Evolutionary conservation across 2,113 vertebrate genomes (phyloP).

Genomic region (Nyctereutes procyonoides): DNA sequence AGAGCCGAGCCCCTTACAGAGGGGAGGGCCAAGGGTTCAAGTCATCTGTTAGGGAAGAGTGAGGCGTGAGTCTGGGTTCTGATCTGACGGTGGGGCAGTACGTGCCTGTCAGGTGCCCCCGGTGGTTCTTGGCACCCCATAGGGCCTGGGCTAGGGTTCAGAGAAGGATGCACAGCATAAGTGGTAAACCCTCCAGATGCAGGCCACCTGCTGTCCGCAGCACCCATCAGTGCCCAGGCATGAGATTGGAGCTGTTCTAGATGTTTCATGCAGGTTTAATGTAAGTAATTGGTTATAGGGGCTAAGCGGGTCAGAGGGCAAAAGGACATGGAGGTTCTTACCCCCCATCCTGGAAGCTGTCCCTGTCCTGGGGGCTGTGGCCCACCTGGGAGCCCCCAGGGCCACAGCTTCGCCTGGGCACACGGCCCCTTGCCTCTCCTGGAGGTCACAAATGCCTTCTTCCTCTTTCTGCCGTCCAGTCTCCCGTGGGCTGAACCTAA

Average conservation of each 20-base stretch:
- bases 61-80: neutral
- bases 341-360: neutral
- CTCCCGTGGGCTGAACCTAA: neutral
- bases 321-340: neutral
- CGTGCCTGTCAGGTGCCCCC: too few species aligned
- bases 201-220: fast-evolving
- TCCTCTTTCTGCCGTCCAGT: neutral
- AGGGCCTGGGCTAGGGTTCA: neutral
- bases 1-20: neutral
- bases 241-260: neutral
- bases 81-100: neutral
- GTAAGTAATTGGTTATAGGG: neutral
- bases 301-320: neutral
- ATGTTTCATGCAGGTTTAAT: neutral
- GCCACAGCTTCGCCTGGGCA: fast-evolving
- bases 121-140: neutral
- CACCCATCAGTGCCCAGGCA: neutral
- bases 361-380: too few species aligned
- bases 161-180: neutral
- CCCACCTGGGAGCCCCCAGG: neutral
- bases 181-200: neutral
- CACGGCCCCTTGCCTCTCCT: neutral
- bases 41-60: neutral
- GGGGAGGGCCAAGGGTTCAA: neutral
- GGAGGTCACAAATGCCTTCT: neutral